Base-by-base conservation (phyloP, 2,113 vertebrate species). In the Rhinolophus ferrumequinum region DNA sequence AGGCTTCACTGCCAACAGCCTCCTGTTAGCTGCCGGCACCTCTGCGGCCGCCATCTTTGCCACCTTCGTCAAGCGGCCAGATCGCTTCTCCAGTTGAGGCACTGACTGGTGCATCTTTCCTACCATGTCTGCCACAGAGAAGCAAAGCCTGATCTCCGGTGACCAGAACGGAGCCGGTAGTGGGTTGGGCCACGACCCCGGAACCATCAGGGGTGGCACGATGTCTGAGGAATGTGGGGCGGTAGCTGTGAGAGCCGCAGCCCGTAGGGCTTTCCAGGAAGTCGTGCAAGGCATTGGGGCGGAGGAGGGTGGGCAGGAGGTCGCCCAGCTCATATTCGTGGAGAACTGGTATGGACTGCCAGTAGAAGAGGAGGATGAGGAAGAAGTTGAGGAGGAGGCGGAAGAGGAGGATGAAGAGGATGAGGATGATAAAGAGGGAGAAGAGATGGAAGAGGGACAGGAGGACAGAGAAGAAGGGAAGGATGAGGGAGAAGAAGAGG, bases 241-340 rank as follows among this genome's bases (percentile, higher is more conserved):
- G 18, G 12, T 2, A n/a, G 28, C n/a, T 0, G 1, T 6, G 3
- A 14, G 52, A 19, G 24, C 19, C 0, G 14, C 10, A 22, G 41
- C 9, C 38, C 18, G 14, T 52, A 58, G 64, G 47, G 26, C 38
- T 62, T 85, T 52, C 52, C 60, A 79, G 70, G 70, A 21, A 26
- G 33, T 30, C 1, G 10, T 28, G 30, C 21, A 1, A 86, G 47
- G 2, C 12, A 1, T 52, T 70, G 22, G 52, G 52, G 93, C 76
- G 24, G 69, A 84, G 2, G 35, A 90, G 8, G n/a, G 2, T 35
- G 24, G 2, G 33, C 70, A 60, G n/a, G 26, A 77, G 26, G 41
- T 24, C 1, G 8, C 26, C 21, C 44, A 50, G 18, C 3, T 2
- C 2, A 3, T 76, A 33, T 24, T 8, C 4, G 19, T 69, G 47